These are phyloP conservation scores for Strigamia maritima DNA, from an alignment of 2,888 invertebrate genomes.

Conservation along the genomic window DNA sequence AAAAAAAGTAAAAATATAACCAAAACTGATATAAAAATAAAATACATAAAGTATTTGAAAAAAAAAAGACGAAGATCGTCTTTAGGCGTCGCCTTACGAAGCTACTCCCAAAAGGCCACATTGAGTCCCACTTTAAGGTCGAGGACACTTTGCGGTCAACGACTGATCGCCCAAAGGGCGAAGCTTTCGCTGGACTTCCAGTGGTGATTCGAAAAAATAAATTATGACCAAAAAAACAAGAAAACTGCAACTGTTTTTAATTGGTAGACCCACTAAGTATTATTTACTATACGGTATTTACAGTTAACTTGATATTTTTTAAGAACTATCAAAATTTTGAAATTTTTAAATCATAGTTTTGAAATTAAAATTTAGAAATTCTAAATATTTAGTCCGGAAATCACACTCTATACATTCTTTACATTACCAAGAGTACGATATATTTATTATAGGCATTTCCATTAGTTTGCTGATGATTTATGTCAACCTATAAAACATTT, in stretches of 20 bases:
- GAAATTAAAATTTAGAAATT: too few species aligned
- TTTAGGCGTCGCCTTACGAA: constrained; percentile 11
- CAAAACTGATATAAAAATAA: not conserved
- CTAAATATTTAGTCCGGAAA: too few species aligned
- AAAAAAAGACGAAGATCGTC: not conserved
- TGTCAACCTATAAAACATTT: too few species aligned
- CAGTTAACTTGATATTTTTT: too few species aligned
- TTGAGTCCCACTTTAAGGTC: constrained; percentile 24
- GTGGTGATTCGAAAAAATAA: not conserved
- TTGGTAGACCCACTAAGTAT: too few species aligned
- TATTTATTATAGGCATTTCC: too few species aligned
- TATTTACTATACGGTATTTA: too few species aligned
- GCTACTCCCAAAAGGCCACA: constrained; percentile 18
- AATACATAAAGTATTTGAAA: not conserved
- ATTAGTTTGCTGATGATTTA: too few species aligned
- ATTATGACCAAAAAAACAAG: not conserved
- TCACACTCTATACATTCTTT: too few species aligned
- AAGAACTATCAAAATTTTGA: too few species aligned
- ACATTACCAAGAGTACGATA: too few species aligned
- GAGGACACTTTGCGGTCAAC: constrained; percentile 28
- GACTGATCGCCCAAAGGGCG: constrained; percentile 27
- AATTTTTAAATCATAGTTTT: too few species aligned
- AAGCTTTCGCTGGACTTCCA: constrained; percentile 18
- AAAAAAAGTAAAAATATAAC: not conserved
- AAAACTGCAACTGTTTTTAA: not conserved